Evolutionary conservation across 2,888 invertebrate genomes (phyloP).

Genomic region (Lymantria monacha): DNA sequence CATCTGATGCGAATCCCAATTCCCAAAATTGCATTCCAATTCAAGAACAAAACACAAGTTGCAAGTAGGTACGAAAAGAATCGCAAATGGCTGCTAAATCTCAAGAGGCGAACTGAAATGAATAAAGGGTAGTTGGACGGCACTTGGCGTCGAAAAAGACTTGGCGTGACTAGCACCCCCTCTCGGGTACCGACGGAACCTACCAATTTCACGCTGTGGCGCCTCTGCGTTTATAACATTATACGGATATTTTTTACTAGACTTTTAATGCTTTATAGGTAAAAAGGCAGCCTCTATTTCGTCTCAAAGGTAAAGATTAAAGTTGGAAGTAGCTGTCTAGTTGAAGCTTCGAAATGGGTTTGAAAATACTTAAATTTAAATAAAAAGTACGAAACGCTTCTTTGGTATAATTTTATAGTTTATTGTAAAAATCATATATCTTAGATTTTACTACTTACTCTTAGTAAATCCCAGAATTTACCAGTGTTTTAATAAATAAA

Average conservation of each 20-base stretch:
- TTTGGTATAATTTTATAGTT: too few relatives aligned
- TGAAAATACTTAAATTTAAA: not conserved
- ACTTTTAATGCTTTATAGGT: constrained; percentile 26
- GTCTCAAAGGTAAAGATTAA: constrained; percentile 1
- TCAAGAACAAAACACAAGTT: constrained; percentile 6
- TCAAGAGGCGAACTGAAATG: constrained; percentile 33
- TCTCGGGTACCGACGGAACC: constrained; percentile 22
- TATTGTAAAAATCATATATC: too few relatives aligned
- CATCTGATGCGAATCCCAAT: constrained; percentile 1
- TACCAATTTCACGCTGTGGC: constrained; percentile 44
- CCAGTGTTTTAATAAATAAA: too few relatives aligned
- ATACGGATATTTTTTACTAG: constrained; percentile 20
- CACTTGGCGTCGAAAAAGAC: constrained; percentile 33
- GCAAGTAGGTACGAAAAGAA: constrained; percentile 19
- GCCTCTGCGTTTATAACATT: constrained; percentile 33
- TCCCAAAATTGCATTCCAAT: constrained; percentile 5
- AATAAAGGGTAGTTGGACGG: constrained; percentile 39
- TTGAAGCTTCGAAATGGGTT: too few relatives aligned
- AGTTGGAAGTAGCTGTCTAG: not conserved
- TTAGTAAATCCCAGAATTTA: too few relatives aligned
- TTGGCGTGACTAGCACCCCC: constrained; percentile 30
- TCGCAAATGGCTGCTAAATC: constrained; percentile 29
- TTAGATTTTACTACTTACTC: too few relatives aligned
- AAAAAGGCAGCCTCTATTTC: not conserved
- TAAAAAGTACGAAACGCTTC: too few relatives aligned